phyloP scores from a whole-genome alignment of 2,888 invertebrate species.

The Cheiracanthium punctorium region DNA sequence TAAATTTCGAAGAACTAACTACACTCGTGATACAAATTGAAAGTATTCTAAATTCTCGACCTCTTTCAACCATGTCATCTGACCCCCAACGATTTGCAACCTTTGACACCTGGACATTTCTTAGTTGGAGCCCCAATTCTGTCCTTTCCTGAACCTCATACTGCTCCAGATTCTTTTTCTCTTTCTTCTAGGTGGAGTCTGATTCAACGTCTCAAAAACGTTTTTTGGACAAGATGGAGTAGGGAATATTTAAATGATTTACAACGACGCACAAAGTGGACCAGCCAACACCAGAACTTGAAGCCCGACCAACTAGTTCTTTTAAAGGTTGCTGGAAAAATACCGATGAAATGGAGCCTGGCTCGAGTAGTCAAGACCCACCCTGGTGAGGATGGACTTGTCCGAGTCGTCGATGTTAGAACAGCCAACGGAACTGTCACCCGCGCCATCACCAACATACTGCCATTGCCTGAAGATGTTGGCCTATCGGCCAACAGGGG shows the following conservation, averaged over 20 bases:
- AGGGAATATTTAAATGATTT: constrained; percentile 9
- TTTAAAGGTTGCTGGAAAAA: background rate
- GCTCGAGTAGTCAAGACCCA: too few relatives aligned
- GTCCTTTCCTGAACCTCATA: background rate
- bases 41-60: background rate
- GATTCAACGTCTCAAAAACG: background rate
- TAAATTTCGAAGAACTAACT: background rate
- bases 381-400: too few relatives aligned
- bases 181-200: constrained; percentile 3
- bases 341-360: too few relatives aligned
- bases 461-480: too few relatives aligned
- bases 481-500: too few relatives aligned
- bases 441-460: too few relatives aligned
- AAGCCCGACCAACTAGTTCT: background rate
- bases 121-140: background rate
- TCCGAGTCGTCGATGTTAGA: too few relatives aligned
- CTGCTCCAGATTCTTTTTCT: background rate
- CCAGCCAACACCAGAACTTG: background rate
- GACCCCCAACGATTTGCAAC: background rate
- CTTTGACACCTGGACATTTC: constrained; percentile 16
- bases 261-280: background rate
- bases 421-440: too few relatives aligned
- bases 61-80: background rate
- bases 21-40: background rate
- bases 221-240: constrained; percentile 1